Evolutionary conservation across 2,888 invertebrate species (phyloP).

Genomic region (Macropis europaea): DNA sequence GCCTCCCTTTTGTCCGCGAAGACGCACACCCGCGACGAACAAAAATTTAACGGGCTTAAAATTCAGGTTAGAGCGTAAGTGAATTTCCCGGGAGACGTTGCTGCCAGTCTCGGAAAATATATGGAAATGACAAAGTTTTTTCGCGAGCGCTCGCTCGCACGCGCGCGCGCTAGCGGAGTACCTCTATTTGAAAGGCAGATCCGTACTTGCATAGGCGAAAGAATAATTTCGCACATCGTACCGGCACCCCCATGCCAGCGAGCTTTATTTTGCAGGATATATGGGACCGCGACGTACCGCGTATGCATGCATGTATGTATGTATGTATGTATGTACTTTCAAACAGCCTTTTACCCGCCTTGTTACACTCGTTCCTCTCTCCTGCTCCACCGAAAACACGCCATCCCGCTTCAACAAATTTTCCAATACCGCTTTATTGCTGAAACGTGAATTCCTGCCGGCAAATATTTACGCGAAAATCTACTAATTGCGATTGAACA

Average conservation of each 20-base stretch:
- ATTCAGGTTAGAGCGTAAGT: constrained; percentile 57
- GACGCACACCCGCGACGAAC: not conserved
- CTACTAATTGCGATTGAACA: no score
- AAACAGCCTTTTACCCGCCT: constrained; percentile 18
- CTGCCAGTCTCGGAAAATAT: constrained; percentile 48
- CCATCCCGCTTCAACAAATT: not conserved
- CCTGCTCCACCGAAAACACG: not conserved
- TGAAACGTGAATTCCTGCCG: not conserved
- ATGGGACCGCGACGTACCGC: not conserved
- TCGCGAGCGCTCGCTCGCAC: no score
- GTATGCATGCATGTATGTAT: not conserved
- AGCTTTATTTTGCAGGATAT: constrained; percentile 31
- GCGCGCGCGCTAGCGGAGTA: constrained; percentile 23
- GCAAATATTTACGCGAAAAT: no score
- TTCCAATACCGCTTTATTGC: not conserved
- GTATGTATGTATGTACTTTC: not conserved
- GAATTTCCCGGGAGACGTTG: constrained; percentile 54
- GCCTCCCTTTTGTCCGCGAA: not conserved
- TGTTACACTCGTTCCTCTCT: not conserved
- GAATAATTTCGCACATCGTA: constrained; percentile 58
- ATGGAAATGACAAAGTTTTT: constrained; percentile 64
- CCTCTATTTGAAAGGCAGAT: constrained; percentile 67
- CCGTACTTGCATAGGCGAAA: constrained; percentile 50
- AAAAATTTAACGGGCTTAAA: constrained; percentile 53
- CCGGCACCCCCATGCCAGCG: constrained; percentile 5